Base-by-base conservation (phyloP, 2,113 vertebrate genomes). In the Pelodiscus sinensis region DNA sequence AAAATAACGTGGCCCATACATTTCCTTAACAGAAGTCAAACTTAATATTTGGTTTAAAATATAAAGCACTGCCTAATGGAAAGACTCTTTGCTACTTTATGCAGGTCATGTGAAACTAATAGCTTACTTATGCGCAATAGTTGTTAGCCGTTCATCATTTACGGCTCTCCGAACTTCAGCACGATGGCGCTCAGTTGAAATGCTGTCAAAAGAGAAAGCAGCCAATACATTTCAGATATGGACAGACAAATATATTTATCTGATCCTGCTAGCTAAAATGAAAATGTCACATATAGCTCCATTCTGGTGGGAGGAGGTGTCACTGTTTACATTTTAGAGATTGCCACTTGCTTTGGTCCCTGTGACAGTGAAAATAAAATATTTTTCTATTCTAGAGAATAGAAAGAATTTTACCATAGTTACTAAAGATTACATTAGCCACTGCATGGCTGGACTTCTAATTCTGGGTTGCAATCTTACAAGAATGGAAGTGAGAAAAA, bases 111-210 rank as follows among this genome's bases (percentile, higher is more conserved):
- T 24, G 96, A 92, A 60, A 97, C 52, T 90, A 81, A 60, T 81
- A 90, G 97, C 99, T 99, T 97, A 99, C 99, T 99, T 99, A 97
- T 99, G 99, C 52, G 99, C 99, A 78, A 99, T 99, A 4, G 99
- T 99, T 88, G 98, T 99, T 93, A 99, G 98, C 73, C 99, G 99
- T 85, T 99, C 99, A 98, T 99, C 99, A 27, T 99, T 99, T 79
- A 99, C 99, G 18, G 99, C 99, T 95, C 99, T 98, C 94, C 99
- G 99, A 87, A 99, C 99, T 96, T 99, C 99, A 27, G 99, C 99
- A 3, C 99, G 99, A 94, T 99, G 99, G 4, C 99, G 98, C 96
- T 99, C 99, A 1, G 99, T 99, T 79, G 99, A 99, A 97, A 99
- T 99, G 88, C 99, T 99, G 93, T 88, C 86, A 89, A 77, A 88